phyloP scores from a whole-genome alignment of 2,797 vertebrate genomes.

The Sebastes taczanowskii region DNA sequence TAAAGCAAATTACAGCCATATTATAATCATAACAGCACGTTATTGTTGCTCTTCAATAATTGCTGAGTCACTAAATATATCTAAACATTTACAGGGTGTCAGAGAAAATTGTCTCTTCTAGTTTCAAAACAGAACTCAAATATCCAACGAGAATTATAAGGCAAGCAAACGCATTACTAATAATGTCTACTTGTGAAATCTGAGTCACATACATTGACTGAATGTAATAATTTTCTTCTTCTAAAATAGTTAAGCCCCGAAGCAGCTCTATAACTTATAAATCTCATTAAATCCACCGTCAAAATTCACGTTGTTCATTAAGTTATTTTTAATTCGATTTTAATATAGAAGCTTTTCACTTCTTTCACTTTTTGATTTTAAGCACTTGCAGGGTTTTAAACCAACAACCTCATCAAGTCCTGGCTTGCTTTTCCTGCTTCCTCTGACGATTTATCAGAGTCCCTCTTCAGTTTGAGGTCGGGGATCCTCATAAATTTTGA shows the following conservation, averaged over 20 bases:
- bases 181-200: slow-evolving; percentile 4
- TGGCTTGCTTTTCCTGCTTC: background rate
- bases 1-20: too few species aligned
- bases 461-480: slow-evolving; percentile 11
- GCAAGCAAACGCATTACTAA: background rate
- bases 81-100: background rate
- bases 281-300: slow-evolving; percentile 53
- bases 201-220: slow-evolving; percentile 9
- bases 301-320: slow-evolving; percentile 57
- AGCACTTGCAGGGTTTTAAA: background rate
- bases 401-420: background rate
- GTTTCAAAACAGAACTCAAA: background rate
- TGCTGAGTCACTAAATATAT: background rate
- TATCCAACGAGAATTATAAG: background rate
- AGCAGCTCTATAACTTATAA: slow-evolving; percentile 44
- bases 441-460: background rate
- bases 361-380: background rate
- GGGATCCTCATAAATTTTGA: slow-evolving; percentile 42
- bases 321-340: slow-evolving; percentile 47
- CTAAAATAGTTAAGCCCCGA: slow-evolving; percentile 46
- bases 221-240: slow-evolving; percentile 1
- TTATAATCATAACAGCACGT: background rate
- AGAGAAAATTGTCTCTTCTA: too few species aligned
- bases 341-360: slow-evolving; percentile 24
- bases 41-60: too few species aligned